Evolutionary conservation across 2,888 invertebrate species (phyloP).

Genomic region (Galerucella pusilla): DNA sequence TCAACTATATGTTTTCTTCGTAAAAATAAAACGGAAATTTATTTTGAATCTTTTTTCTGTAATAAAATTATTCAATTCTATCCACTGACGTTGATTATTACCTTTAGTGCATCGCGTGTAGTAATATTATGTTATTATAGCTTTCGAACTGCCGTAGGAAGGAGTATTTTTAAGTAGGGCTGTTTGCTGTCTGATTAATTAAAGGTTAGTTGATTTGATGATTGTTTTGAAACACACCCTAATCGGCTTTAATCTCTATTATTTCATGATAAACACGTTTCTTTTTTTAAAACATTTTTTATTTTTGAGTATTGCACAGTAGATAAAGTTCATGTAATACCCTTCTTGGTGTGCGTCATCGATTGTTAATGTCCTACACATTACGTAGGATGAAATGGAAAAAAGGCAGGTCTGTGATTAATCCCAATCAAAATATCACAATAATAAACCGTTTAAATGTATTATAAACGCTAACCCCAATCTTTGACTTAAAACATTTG

Average conservation of each 20-base stretch:
- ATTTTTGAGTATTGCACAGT: not conserved
- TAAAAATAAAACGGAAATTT: too few species aligned
- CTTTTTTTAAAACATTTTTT: not conserved
- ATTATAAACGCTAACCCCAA: too few species aligned
- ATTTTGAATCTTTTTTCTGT: not conserved
- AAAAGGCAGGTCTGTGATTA: too few species aligned
- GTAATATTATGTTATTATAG: slow-evolving; percentile 7
- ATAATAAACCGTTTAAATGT: too few species aligned
- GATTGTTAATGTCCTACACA: too few species aligned
- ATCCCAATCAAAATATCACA: too few species aligned
- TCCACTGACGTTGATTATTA: slow-evolving; percentile 4
- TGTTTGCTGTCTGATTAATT: slow-evolving; percentile 21
- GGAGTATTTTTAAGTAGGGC: slow-evolving; percentile 6
- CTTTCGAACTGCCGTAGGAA: slow-evolving; percentile 3
- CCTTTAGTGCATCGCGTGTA: not conserved
- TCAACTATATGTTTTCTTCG: too few species aligned
- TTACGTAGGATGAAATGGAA: too few species aligned
- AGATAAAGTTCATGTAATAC: not conserved
- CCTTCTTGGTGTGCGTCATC: too few species aligned
- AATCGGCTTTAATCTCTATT: slow-evolving; percentile 9
- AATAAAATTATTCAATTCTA: not conserved
- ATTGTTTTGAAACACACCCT: slow-evolving; percentile 18
- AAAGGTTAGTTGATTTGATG: slow-evolving; percentile 14
- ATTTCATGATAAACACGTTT: slow-evolving; percentile 1
- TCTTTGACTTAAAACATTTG: too few species aligned